Percentiles rank a stretch among this genome's conserved stretches.
Conservation (phyloP, 2,888 invertebrate species). For the Plebejus argus region DNA sequence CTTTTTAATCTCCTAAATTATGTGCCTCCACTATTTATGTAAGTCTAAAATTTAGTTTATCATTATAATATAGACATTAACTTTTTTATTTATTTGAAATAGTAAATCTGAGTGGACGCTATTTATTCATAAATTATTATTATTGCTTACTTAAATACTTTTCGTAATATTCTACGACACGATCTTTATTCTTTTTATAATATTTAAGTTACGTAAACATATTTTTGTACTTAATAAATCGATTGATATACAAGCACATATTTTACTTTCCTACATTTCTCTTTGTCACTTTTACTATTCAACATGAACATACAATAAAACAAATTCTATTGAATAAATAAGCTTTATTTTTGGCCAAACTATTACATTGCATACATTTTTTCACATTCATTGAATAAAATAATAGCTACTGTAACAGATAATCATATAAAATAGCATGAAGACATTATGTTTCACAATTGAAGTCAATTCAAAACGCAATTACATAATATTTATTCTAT, state of each 20-base stretch:
- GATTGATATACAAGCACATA: not conserved
- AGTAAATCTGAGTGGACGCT: not conserved
- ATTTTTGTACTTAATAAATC: conserved; percentile 9
- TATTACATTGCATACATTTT: conserved; percentile 73
- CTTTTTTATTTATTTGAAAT: not conserved
- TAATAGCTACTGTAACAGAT: conserved; percentile 51
- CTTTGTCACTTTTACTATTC: not conserved
- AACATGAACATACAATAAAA: conserved; percentile 47
- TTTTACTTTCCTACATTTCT: not conserved
- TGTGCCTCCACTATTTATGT: not conserved
- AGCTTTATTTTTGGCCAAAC: conserved; percentile 81
- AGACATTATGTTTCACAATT: conserved; percentile 34
- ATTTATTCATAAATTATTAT: conserved; percentile 10
- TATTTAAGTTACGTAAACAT: not conserved
- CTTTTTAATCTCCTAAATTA: conserved; percentile 6
- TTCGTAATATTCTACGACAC: not conserved
- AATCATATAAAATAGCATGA: conserved; percentile 52
- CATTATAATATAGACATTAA: not conserved
- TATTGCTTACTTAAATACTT: not conserved
- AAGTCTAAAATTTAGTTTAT: not conserved
- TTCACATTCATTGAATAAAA: conserved; percentile 61
- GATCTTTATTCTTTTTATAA: not conserved
- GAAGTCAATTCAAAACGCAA: conserved; percentile 30
- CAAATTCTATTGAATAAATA: conserved; percentile 69
- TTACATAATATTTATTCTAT: not conserved